Evolutionary conservation across 2,113 vertebrate genomes (phyloP), one percentile per base, ranked within the genome.

Genomic region (Cynoglossus semilaevis): DNA sequence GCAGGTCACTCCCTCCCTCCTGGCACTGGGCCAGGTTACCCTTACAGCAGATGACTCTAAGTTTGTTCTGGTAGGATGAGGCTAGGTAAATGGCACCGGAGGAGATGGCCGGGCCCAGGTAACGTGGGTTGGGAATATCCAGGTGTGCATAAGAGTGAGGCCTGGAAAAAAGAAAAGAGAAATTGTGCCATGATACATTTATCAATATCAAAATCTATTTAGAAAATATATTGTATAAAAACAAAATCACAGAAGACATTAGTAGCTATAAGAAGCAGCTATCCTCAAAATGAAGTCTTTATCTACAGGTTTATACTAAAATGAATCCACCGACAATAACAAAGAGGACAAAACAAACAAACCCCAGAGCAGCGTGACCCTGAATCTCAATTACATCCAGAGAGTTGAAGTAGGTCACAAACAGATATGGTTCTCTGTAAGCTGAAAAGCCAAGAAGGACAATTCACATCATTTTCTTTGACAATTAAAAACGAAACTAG

Each of bases 371-470:
- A 75, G 93, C 90, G 34, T 96, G 95, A 52, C 93, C 94, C 88
- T 96, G 95, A 81, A 99, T 94, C 88, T 99, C 97, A 2, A 99
- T 95, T 40, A 99, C 96, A 72, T 99, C 96, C 51, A 99, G 90
- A 70, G 96, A 99, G 88, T 96, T 98, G 90, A 99, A 98, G 88
- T 99, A 96, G 56, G 96, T 98, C 90, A 98, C 96, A 77, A 99
- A 99, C 74, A 99, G 86, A 76, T 98, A 98, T 4, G 97, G 97
- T 63, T 99, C 97, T 88, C 97, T 91, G 73, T 98, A 99, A 77
- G 95, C 97, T 99, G 87, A 6, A 58, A 79, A 7, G 48, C 1
- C 8, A 74, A 68, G 70, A 42, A 51, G 17, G 34, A 8, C 0
- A 2, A 46, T 19, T 51, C 45, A 44, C 38, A 1, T 44, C 45